These are phyloP conservation scores for Lycophotia porphyrea DNA, from an alignment of 2,888 invertebrate genomes.

Conservation along the genomic window DNA sequence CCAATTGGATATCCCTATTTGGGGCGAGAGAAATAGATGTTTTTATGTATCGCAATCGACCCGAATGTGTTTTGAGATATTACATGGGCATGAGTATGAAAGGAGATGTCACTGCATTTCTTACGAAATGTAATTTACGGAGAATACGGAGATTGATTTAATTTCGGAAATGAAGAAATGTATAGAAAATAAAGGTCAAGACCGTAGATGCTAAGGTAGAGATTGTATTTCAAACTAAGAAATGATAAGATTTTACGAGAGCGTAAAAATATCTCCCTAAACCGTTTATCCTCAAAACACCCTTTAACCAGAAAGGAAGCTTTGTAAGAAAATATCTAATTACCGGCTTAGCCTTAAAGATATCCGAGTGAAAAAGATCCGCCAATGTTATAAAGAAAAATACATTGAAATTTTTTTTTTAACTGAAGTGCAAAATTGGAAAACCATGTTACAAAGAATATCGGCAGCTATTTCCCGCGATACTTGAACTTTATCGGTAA, in stretches of 20 bases:
- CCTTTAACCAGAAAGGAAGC: conserved; percentile 38
- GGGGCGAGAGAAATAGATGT: conserved; percentile 59
- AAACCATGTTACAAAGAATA: conserved; percentile 71
- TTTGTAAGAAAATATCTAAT: conserved; percentile 57
- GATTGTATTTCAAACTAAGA: conserved; percentile 30
- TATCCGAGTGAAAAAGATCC: conserved; percentile 51
- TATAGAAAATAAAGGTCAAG: conserved; percentile 14
- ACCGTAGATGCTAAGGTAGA: conserved; percentile 3
- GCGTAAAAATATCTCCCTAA: conserved; percentile 42
- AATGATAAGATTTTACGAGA: conserved; percentile 32
- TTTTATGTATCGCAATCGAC: conserved; percentile 52
- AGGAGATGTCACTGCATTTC: conserved; percentile 55
- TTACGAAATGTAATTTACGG: conserved; percentile 29
- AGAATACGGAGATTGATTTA: conserved; percentile 34
- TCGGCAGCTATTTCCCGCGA: conserved; percentile 72
- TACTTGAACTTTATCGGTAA: conserved; percentile 81
- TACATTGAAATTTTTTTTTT: conserved; percentile 59
- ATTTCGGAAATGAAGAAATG: conserved; percentile 28
- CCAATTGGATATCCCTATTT: conserved; percentile 67
- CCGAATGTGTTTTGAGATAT: conserved; percentile 62
- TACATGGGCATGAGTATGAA: conserved; percentile 40
- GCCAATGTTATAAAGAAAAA: conserved; percentile 50
- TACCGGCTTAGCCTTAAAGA: conserved; percentile 54
- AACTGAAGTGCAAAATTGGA: conserved; percentile 66
- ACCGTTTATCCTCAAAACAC: conserved; percentile 54